These are phyloP conservation scores for Stegophylla sp. DNA, from an alignment of 2,888 invertebrate genomes.

Conservation along the genomic window DNA sequence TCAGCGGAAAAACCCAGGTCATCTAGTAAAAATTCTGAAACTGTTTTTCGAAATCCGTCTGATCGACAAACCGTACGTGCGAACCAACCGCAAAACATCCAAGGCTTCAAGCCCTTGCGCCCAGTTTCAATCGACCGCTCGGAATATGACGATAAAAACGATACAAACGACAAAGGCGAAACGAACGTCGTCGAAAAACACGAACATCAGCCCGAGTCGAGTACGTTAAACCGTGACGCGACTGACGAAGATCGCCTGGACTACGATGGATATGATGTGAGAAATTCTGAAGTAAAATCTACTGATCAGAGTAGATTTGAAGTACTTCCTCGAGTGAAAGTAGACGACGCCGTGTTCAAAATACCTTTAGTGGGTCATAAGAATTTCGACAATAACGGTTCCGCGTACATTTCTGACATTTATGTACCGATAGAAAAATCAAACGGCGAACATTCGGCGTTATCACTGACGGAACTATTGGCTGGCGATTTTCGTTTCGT, in stretches of 20 bases:
- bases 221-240: background rate
- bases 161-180: background rate
- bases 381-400: background rate
- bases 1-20: background rate
- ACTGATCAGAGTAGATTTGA: background rate
- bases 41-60: background rate
- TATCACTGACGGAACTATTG: conserved; percentile 34
- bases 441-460: background rate
- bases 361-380: conserved; percentile 13
- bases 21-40: background rate
- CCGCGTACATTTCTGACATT: conserved; percentile 17
- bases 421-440: conserved; percentile 31
- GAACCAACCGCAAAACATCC: background rate
- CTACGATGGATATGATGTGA: background rate
- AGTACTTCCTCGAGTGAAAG: conserved; percentile 11
- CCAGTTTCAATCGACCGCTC: background rate
- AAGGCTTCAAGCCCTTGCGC: background rate
- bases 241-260: background rate
- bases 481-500: conserved; percentile 15
- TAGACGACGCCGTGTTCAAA: conserved; percentile 23
- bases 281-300: background rate
- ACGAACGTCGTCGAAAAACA: background rate
- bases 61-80: background rate
- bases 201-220: background rate
- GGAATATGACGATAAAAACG: background rate